Evolutionary conservation across 37 sponge, comb jelly and placozoan species (phyloP).

Genomic region (Hexactinellida sp.): DNA sequence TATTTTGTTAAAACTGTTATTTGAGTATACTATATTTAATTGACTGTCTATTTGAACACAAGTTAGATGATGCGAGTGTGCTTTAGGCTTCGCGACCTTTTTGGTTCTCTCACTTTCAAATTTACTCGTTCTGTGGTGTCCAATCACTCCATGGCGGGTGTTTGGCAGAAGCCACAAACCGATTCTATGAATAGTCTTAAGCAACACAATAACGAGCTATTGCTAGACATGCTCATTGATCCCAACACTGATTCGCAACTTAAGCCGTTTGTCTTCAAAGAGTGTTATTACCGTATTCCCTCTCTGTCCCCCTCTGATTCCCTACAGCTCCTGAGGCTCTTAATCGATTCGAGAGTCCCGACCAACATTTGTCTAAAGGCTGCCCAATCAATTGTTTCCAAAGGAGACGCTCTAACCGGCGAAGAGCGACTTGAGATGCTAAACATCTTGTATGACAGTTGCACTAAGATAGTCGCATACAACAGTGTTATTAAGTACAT

Average conservation of each 20-base stretch:
- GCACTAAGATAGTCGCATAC: not conserved
- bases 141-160: not conserved
- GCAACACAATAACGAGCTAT: not conserved
- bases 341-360: not conserved
- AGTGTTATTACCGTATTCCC: not conserved
- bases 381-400: not conserved
- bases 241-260: not conserved
- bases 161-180: no score
- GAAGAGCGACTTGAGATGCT: not conserved
- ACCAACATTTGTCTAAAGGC: not conserved
- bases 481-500: not conserved
- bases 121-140: not conserved
- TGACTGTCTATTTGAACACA: not conserved
- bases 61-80: not conserved
- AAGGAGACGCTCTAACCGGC: not conserved
- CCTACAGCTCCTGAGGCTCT: not conserved
- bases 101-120: not conserved
- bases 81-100: not conserved
- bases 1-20: no score
- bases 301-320: not conserved
- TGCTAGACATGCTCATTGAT: not conserved
- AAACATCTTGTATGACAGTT: not conserved
- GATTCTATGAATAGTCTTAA: no score
- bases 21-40: not conserved
- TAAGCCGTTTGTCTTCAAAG: not conserved